Base-by-base conservation (phyloP, 1,140 invertebrate genomes). In the Acromyrmex heyeri region DNA sequence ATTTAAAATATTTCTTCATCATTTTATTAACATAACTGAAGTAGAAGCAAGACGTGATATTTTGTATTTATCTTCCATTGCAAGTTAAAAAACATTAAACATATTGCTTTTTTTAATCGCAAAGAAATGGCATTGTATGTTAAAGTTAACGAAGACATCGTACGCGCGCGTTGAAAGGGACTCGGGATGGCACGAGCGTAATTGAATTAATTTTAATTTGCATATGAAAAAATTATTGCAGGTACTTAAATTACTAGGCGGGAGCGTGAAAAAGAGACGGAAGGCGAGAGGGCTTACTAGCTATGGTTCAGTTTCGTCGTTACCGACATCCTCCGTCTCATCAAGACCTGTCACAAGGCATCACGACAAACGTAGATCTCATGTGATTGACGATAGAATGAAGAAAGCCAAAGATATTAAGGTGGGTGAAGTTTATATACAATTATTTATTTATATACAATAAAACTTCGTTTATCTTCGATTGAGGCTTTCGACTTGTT, bases 321-420 rank as follows among this genome's bases (percentile, higher is more conserved):
- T 98, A n/a, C 97, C 97, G 8, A 97, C 97, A 8, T 98, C 97
- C 79, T 98, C 97, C 0, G 97, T 98, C 10, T 97, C 97, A 94
- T 97, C 97, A 82, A 94, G 97, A 81, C 97, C 97, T 48, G 96
- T 97, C 18, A 92, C 95, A 64, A 92, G 94, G 79, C 94, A 95
- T 87, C 93, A 97, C 72, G 96, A 97, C 85, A 97, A 97, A 92
- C 92, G 97, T 88, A 92, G 93, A 78, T 94, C 93, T 6, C 94
- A 95, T 72, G 89, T 92, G 38, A 93, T 95, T 75, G 95, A 96
- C 78, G 97, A 97, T 70, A 95, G 97, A 78, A 95, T 96, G 86
- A 97, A 97, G 94, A 98, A 98, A 96, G 96, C 97, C 88, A 96
- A 97, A 94, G 97, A 98, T 91, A 96, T 97, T 18, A 97, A 97